Evolutionary conservation across 1,140 invertebrate genomes (phyloP).

Genomic region (Caenorhabditis latens): DNA sequence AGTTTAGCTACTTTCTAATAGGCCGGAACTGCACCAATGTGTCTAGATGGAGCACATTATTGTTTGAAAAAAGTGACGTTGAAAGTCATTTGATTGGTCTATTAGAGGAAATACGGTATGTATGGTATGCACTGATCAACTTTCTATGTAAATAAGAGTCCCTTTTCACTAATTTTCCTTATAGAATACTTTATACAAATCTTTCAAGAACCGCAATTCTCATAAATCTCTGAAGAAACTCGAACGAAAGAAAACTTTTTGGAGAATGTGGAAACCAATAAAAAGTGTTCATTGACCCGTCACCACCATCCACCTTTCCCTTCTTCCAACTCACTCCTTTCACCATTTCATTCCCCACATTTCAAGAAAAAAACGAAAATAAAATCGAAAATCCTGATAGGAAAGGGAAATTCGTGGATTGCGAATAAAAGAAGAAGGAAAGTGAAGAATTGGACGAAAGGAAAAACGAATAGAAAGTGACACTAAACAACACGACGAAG

Average conservation of each 20-base stretch:
- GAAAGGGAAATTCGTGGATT: slow-evolving; percentile 39
- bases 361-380: background rate
- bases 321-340: background rate
- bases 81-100: no score
- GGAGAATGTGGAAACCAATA: background rate
- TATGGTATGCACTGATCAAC: no score
- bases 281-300: background rate
- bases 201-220: no score
- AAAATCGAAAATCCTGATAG: slow-evolving; percentile 50
- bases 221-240: no score
- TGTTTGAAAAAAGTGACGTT: no score
- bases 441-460: slow-evolving; percentile 49
- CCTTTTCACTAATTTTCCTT: no score
- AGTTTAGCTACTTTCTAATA: no score
- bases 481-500: background rate
- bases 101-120: no score
- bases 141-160: no score
- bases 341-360: background rate
- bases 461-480: slow-evolving; percentile 41
- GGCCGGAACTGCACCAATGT: no score
- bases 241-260: background rate
- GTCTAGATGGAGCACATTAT: no score
- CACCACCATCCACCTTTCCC: background rate
- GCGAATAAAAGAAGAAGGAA: slow-evolving; percentile 2
- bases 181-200: no score